Percentiles rank a stretch among this genome's conserved stretches.
phyloP scores from a whole-genome alignment of 2,888 invertebrate genomes.

The Erebia palarica region DNA sequence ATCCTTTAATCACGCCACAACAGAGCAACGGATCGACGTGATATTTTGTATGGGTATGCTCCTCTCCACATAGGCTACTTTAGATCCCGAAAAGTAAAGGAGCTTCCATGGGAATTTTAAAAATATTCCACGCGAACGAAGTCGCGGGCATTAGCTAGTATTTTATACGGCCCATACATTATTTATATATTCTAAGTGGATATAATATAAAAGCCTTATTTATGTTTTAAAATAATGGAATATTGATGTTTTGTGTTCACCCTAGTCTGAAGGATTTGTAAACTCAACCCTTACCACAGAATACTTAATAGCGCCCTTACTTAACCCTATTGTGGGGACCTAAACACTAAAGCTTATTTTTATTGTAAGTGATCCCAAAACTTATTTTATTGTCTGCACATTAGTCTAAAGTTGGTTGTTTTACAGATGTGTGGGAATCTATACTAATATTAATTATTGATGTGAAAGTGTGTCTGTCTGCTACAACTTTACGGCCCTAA shows the following conservation, averaged over 20 bases:
- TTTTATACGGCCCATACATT: neutral
- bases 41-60: no score
- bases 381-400: neutral
- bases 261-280: neutral
- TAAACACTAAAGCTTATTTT: constrained; percentile 15
- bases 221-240: neutral
- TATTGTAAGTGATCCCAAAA: constrained; percentile 11
- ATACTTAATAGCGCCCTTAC: no score
- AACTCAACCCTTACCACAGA: neutral
- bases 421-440: neutral
- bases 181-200: neutral
- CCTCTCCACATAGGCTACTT: no score
- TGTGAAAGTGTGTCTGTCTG: no score
- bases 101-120: neutral
- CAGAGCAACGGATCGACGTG: no score
- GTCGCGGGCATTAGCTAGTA: no score
- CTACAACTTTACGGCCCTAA: no score
- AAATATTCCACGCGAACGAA: no score
- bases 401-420: neutral
- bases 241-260: neutral
- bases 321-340: neutral
- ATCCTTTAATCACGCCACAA: no score
- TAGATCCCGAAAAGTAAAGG: no score
- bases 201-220: neutral
- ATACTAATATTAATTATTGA: neutral